A percentile compares a stretch with the other conserved stretches of the same genome.
Evolutionary conservation across 2,113 vertebrate genomes (phyloP).

Genomic region (Aepyceros melampus): DNA sequence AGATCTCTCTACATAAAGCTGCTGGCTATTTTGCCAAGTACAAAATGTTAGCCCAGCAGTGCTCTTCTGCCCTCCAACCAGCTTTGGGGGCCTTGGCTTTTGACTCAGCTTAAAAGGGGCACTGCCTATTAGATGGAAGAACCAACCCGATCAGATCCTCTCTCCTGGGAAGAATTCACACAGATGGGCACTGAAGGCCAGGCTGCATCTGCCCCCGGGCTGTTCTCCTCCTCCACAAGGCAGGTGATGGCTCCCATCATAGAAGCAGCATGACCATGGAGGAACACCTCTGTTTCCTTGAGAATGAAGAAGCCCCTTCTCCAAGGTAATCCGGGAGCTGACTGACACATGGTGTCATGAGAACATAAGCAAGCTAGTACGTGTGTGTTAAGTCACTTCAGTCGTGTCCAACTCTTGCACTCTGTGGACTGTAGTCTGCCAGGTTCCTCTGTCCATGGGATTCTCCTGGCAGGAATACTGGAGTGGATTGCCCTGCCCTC

Average conservation of each 20-base stretch:
- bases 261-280: background rate
- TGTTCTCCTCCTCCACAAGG: background rate
- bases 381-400: background rate
- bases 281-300: background rate
- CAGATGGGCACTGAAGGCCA: background rate
- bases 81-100: background rate
- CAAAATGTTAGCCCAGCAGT: background rate
- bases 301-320: background rate
- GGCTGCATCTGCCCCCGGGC: background rate
- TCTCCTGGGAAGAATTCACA: background rate
- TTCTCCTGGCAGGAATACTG: background rate
- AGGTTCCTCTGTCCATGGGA: background rate
- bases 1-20: background rate
- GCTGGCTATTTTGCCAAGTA: background rate
- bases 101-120: background rate
- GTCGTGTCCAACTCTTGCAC: background rate
- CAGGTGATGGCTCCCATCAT: fast-evolving
- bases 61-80: background rate
- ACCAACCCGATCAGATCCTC: background rate
- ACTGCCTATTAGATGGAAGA: background rate
- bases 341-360: background rate
- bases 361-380: background rate
- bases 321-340: background rate
- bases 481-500: background rate
- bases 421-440: background rate